phyloP scores from a whole-genome alignment of 2,113 vertebrate genomes.

The Periophthalmus modestus region DNA sequence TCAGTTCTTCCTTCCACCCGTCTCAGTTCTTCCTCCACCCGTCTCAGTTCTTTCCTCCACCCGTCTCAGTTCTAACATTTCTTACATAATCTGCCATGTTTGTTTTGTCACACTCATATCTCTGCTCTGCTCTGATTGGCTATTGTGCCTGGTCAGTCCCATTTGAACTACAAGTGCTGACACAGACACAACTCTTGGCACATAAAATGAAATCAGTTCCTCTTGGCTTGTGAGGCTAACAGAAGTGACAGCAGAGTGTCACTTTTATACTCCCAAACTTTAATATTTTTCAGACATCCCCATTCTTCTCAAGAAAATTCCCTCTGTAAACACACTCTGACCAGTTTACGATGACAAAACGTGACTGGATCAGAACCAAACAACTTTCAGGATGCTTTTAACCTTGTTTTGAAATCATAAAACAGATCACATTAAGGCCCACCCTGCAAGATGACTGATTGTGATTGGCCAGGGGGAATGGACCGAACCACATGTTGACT shows the following conservation, averaged over 20 bases:
- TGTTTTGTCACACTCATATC: no score
- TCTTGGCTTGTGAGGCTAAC: background rate
- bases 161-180: background rate
- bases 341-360: background rate
- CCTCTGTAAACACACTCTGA: no score
- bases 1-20: no score
- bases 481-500: background rate
- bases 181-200: background rate
- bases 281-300: no score
- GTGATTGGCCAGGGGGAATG: background rate
- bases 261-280: background rate
- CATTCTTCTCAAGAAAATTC: no score
- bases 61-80: background rate
- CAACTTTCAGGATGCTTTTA: background rate
- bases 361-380: background rate
- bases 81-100: background rate
- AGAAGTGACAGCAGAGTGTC: background rate
- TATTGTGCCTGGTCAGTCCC: no score
- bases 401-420: background rate
- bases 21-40: no score
- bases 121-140: no score
- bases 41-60: no score
- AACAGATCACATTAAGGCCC: background rate
- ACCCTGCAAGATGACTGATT: background rate
- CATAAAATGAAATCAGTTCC: background rate